Evolutionary conservation across 2,888 invertebrate genomes (phyloP).

Genomic region (Allophyes oxyacanthae): DNA sequence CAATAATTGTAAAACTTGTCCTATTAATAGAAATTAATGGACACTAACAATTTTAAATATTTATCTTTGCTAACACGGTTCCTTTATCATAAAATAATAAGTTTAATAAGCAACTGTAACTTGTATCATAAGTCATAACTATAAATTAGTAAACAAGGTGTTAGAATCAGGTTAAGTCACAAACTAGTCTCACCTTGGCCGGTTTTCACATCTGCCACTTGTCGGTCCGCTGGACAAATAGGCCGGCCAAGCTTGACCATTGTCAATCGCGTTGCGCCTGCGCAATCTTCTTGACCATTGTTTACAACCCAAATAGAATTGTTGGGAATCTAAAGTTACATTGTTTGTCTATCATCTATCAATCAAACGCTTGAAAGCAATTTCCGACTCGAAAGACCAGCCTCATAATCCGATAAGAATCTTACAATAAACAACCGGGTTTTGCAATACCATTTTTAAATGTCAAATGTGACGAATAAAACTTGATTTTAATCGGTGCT

Average conservation of each 20-base stretch:
- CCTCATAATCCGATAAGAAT: slow-evolving; percentile 35
- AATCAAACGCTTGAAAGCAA: slow-evolving; percentile 28
- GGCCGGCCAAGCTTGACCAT: slow-evolving; percentile 75
- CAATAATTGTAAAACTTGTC: slow-evolving; percentile 7
- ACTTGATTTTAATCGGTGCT: slow-evolving; percentile 21
- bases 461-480: slow-evolving; percentile 43
- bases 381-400: slow-evolving; percentile 33
- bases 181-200: slow-evolving; percentile 77
- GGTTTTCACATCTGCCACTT: slow-evolving; percentile 81
- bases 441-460: slow-evolving; percentile 38
- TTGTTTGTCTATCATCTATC: slow-evolving; percentile 32
- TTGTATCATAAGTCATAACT: slow-evolving; percentile 18
- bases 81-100: slow-evolving; percentile 19
- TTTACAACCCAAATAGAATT: slow-evolving; percentile 34
- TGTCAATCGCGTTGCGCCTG: slow-evolving; percentile 70
- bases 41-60: slow-evolving; percentile 30
- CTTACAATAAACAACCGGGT: slow-evolving; percentile 32
- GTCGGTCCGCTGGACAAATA: slow-evolving; percentile 79
- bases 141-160: slow-evolving; percentile 42
- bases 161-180: slow-evolving; percentile 57
- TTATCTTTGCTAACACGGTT: slow-evolving; percentile 9
- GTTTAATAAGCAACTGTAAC: slow-evolving; percentile 22
- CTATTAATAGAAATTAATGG: slow-evolving; percentile 38
- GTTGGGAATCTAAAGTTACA: slow-evolving; percentile 38
- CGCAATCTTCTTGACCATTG: slow-evolving; percentile 51